Conservation (phyloP, 2,888 invertebrate genomes). For the Pristionchus maxplancki region DNA sequence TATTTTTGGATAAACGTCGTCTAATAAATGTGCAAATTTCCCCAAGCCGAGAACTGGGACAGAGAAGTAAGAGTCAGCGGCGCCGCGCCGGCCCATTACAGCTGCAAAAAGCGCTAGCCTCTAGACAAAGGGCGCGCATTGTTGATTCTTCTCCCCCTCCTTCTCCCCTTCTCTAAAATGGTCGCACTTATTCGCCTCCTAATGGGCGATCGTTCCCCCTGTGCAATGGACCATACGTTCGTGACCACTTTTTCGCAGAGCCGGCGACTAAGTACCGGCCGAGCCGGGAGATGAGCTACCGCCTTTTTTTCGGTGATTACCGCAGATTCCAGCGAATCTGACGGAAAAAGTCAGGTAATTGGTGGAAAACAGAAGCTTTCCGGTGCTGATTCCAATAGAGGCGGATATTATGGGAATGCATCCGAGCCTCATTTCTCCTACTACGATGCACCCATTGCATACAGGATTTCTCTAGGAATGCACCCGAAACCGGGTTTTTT, state of each 20-base stretch:
- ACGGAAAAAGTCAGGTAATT: too few species aligned
- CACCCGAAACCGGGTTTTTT: background rate
- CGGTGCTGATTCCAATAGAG: too few species aligned
- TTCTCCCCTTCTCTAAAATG: background rate
- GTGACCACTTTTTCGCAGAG: slow-evolving; percentile 28
- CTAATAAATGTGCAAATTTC: too few species aligned
- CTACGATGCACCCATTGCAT: too few species aligned
- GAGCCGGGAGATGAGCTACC: too few species aligned
- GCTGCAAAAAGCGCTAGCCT: slow-evolving; percentile 29
- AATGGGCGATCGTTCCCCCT: slow-evolving; percentile 11
- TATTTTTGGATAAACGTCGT: too few species aligned
- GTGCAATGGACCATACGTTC: slow-evolving; percentile 27
- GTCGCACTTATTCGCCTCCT: slow-evolving; percentile 37
- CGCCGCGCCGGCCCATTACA: background rate
- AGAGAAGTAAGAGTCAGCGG: background rate
- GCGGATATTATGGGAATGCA: too few species aligned
- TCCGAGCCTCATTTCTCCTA: too few species aligned
- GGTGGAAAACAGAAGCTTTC: too few species aligned
- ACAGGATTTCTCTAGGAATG: background rate
- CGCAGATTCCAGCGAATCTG: too few species aligned
- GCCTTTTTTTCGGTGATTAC: too few species aligned
- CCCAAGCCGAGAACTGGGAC: too few species aligned
- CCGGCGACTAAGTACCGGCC: background rate
- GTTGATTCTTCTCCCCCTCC: slow-evolving; percentile 9
- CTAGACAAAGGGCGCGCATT: slow-evolving; percentile 27